Conservation (phyloP, 2,888 invertebrate species). For the Podotricha telesiphe region DNA sequence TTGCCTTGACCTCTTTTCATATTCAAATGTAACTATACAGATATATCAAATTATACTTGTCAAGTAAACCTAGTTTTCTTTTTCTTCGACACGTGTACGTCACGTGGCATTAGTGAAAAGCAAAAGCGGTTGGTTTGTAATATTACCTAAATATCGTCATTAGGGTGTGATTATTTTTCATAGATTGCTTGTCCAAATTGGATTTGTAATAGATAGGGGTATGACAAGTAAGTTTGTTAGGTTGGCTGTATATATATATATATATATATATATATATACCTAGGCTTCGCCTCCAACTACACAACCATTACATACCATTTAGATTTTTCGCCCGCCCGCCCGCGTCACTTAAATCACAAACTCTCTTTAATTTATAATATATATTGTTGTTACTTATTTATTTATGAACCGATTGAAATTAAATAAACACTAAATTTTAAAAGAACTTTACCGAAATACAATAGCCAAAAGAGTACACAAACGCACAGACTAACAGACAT, state of each 20-base stretch:
- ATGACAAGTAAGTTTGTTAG: constrained; percentile 45
- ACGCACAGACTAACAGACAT: no score
- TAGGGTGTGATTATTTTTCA: constrained; percentile 69
- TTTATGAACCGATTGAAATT: no score
- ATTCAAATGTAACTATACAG: background rate
- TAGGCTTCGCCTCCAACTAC: no score
- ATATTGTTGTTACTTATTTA: no score
- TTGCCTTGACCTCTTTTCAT: constrained; percentile 32
- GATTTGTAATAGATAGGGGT: constrained; percentile 75
- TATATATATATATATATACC: no score
- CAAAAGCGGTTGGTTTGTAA: constrained; percentile 76
- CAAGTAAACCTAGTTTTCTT: background rate
- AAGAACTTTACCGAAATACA: no score
- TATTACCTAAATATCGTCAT: constrained; percentile 78
- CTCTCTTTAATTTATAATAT: no score
- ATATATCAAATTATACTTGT: constrained; percentile 1
- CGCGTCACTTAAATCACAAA: no score
- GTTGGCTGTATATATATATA: background rate
- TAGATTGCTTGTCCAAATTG: constrained; percentile 65
- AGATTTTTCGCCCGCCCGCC: no score
- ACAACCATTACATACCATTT: no score
- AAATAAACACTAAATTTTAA: no score
- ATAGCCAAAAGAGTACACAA: no score
- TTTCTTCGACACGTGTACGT: constrained; percentile 62
- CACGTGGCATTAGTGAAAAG: constrained; percentile 73